A percentile compares a stretch with the other conserved stretches of the same genome.
phyloP scores from a whole-genome alignment of 2,113 vertebrate genomes.

The Echinops telfairi region DNA sequence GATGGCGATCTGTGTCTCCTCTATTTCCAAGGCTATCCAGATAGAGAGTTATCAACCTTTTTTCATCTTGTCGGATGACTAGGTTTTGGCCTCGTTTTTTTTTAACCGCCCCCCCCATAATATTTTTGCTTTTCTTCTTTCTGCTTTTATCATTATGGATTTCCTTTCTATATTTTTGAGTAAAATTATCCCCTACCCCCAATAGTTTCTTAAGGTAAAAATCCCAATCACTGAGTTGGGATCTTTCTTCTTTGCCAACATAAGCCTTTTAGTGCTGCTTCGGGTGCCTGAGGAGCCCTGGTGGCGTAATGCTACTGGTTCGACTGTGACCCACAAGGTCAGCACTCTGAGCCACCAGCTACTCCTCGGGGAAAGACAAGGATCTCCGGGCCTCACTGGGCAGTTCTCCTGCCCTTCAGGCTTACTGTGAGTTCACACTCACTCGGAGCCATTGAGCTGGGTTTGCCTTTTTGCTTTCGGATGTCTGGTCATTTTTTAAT shows the following conservation, averaged over 20 bases:
- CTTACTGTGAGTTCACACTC: too few relatives aligned
- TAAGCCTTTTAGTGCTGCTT: neutral
- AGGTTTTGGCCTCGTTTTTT: constrained; percentile 33
- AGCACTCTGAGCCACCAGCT: too few relatives aligned
- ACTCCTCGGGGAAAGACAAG: too few relatives aligned
- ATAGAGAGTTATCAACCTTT: neutral
- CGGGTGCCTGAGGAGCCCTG: neutral
- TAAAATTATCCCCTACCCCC: neutral
- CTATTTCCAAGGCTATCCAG: neutral
- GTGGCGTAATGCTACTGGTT: too few relatives aligned
- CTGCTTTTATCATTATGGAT: neutral
- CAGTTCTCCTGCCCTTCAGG: too few relatives aligned
- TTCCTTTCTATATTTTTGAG: neutral
- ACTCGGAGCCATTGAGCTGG: too few relatives aligned
- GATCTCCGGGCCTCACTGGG: too few relatives aligned
- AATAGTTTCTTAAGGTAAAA: constrained; percentile 11
- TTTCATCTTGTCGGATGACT: neutral
- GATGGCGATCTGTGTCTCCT: constrained; percentile 19
- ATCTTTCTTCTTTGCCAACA: constrained; percentile 6
- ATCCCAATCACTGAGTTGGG: neutral
- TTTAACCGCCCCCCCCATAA: neutral
- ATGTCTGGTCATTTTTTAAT: neutral
- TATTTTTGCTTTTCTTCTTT: neutral
- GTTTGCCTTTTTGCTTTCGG: too few relatives aligned
- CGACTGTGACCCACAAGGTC: too few relatives aligned